A percentile compares a stretch with the other conserved stretches of the same genome.
These are phyloP conservation scores for Poeciliopsis prolifica DNA, from an alignment of 2,113 vertebrate genomes.

Conservation along the genomic window DNA sequence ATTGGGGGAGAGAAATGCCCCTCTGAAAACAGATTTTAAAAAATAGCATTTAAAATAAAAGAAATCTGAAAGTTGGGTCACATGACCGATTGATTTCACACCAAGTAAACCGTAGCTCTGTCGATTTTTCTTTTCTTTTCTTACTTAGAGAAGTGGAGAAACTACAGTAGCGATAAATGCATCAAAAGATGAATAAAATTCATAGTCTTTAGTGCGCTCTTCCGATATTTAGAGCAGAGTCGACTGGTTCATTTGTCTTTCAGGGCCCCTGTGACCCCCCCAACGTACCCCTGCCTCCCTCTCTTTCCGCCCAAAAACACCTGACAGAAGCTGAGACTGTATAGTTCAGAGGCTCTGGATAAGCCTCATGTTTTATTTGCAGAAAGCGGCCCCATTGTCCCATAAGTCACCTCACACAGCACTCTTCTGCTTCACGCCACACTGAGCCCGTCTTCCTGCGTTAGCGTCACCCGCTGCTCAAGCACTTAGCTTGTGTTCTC, in stretches of 20 bases:
- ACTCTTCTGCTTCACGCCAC: constrained; percentile 76
- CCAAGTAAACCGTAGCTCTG: background rate
- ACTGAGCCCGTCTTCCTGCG: constrained; percentile 69
- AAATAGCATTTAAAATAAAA: background rate
- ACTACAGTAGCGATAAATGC: too few species aligned
- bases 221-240: background rate
- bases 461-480: constrained; percentile 63
- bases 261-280: constrained; percentile 6
- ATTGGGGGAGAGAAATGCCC: too few species aligned
- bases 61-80: background rate
- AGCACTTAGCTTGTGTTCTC: constrained; percentile 76
- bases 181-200: too few species aligned
- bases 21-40: background rate
- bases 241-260: constrained; percentile 32
- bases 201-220: too few species aligned
- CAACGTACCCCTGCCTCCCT: background rate
- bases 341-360: constrained; percentile 67
- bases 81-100: background rate
- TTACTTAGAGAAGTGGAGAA: background rate
- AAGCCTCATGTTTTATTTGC: constrained; percentile 82
- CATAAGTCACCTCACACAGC: constrained; percentile 80
- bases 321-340: constrained; percentile 67
- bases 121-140: background rate
- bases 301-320: constrained; percentile 54
- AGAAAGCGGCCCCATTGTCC: constrained; percentile 76